Conservation (phyloP, 1,140 invertebrate species). For the Ooceraea biroi region DNA sequence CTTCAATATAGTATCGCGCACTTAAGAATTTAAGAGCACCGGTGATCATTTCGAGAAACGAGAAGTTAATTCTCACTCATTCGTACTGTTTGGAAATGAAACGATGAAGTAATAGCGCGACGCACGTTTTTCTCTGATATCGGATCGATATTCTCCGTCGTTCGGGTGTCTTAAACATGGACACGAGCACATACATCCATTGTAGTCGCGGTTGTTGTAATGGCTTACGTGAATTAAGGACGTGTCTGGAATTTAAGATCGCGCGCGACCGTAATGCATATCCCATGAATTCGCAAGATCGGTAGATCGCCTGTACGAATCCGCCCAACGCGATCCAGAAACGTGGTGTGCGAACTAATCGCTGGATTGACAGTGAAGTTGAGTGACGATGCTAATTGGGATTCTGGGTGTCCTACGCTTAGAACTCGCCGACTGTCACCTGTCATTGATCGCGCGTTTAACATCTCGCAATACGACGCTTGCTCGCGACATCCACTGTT, state of each 20-base stretch:
- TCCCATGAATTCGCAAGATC: slow-evolving; percentile 70
- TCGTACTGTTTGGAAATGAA: not conserved
- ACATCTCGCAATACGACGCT: slow-evolving; percentile 21
- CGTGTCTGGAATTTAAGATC: slow-evolving; percentile 63
- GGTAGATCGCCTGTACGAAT: slow-evolving; percentile 55
- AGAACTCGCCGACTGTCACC: slow-evolving; percentile 56
- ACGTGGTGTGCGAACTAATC: slow-evolving; percentile 69
- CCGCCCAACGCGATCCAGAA: slow-evolving; percentile 60
- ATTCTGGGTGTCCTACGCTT: slow-evolving; percentile 51
- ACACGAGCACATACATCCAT: slow-evolving; percentile 53
- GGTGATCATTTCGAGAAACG: too few species aligned
- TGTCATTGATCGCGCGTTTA: slow-evolving; percentile 41
- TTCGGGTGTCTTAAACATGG: slow-evolving; percentile 21
- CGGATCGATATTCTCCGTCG: not conserved
- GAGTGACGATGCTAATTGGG: slow-evolving; percentile 54
- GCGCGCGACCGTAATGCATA: slow-evolving; percentile 45
- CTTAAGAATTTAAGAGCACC: too few species aligned
- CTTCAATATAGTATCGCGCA: too few species aligned
- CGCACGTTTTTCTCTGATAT: not conserved
- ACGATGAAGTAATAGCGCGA: not conserved
- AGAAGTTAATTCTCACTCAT: too few species aligned
- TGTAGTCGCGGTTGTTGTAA: slow-evolving; percentile 71
- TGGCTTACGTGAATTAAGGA: slow-evolving; percentile 66
- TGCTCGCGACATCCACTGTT: not conserved
- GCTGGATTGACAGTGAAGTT: slow-evolving; percentile 67